These are phyloP conservation scores for Meganola albula DNA, from an alignment of 2,888 invertebrate genomes.

Conservation along the genomic window DNA sequence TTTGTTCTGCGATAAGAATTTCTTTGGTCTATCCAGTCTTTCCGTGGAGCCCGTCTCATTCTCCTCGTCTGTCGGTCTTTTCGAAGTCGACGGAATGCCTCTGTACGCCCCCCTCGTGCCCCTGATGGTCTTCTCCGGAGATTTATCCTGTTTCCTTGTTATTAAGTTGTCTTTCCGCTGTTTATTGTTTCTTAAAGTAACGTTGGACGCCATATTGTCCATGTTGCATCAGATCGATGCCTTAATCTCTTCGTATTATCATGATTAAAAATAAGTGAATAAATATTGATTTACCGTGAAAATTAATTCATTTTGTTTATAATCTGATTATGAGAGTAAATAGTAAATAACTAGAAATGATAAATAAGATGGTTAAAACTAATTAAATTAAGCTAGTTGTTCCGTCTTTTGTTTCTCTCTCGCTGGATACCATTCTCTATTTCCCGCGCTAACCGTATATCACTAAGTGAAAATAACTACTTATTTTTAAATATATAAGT, in stretches of 20 bases:
- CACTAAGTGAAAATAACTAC: slow-evolving; percentile 44
- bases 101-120: slow-evolving; percentile 68
- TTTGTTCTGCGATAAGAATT: slow-evolving; percentile 68
- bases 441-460: slow-evolving; percentile 40
- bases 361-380: slow-evolving; percentile 46
- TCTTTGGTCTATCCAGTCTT: slow-evolving; percentile 72
- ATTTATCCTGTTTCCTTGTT: slow-evolving; percentile 72
- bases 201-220: slow-evolving; percentile 72
- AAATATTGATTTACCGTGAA: slow-evolving; percentile 38
- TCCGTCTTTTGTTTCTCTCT: slow-evolving; percentile 76
- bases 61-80: slow-evolving; percentile 54
- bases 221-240: slow-evolving; percentile 47
- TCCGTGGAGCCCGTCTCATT: slow-evolving; percentile 63
- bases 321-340: slow-evolving; percentile 28
- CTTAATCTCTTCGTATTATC: slow-evolving; percentile 26
- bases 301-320: slow-evolving; percentile 32
- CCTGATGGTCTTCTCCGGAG: slow-evolving; percentile 71
- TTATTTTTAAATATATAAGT: slow-evolving; percentile 48
- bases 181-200: slow-evolving; percentile 58
- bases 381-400: slow-evolving; percentile 64
- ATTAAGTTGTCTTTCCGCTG: slow-evolving; percentile 73
- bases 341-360: slow-evolving; percentile 24
- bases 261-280: slow-evolving; percentile 35
- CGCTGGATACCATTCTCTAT: slow-evolving; percentile 56
- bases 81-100: slow-evolving; percentile 63